Base-by-base conservation (phyloP, 92 coral and sea anemone genomes). In the Porites evermanni region DNA sequence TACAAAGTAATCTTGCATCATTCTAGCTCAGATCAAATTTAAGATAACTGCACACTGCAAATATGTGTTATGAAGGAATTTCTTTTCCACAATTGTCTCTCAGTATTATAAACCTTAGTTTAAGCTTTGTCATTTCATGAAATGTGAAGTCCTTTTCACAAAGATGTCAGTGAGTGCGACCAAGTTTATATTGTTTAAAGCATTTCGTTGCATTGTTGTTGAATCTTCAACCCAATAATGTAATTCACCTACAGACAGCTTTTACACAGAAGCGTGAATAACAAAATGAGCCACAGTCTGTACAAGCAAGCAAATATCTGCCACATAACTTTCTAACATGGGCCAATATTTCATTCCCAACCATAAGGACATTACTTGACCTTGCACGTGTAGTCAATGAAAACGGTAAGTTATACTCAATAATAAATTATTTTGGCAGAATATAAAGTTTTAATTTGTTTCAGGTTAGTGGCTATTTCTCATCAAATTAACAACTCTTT, bases 261-360 rank as follows among this genome's bases (percentile, higher is more conserved):
- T 51, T 18, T 23, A 16, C 65, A 56, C 20, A 53, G n/a, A 26
- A 8, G 1, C 16, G 12, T 4, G 19, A 6, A 56, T 12, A 17
- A 70, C 2, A 14, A 29, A 13, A 10, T 14, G 6, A 19, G 2
- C 70, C 26, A 56, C 32, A 29, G 17, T 32, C 58, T 38, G 20
- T n/a, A 32, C 68, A 81, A 81, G 58, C 86, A 81, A 26, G 67
- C 17, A 23, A 67, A 53, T 53, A 8, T 79, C 50, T 51, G 50
- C 84, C 8, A 20, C 63, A 32, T 26, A 58, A n/a, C 38, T 70
- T 17, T 56, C 44, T 6, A 6, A 52, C 24, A 2, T 29, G 56
- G 84, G 78, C 60, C 54, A 63, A 58, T 70, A 71, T 38, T 29
- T 67, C 21, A 14, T 29, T 13, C 24, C 23, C 1, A 14, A 53